A percentile compares a stretch with the other conserved stretches of the same genome.
These are phyloP conservation scores for Microtus oregoni DNA, from an alignment of 2,113 vertebrate species.

Conservation along the genomic window DNA sequence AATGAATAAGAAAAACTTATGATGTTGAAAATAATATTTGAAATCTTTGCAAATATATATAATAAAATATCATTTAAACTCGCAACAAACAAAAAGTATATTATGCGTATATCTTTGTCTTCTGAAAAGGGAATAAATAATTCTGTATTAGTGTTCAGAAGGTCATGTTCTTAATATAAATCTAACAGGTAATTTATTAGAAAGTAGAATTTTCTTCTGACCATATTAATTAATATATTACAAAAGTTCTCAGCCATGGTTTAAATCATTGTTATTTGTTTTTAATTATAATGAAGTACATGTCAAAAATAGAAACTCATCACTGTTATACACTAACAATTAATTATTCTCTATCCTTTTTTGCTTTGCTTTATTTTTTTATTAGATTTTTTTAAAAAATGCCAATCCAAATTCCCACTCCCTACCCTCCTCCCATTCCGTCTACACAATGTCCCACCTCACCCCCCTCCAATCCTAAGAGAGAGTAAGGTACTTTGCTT, in stretches of 20 bases:
- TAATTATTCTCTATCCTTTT: not conserved
- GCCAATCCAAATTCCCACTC: too few species aligned
- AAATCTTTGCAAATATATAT: not conserved
- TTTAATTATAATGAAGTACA: constrained; percentile 15
- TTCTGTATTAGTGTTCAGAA: not conserved
- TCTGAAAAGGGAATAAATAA: not conserved
- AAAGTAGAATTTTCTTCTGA: not conserved
- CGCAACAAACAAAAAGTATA: not conserved
- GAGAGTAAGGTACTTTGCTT: too few species aligned
- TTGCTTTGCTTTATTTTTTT: too few species aligned
- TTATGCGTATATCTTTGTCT: not conserved
- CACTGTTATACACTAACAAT: not conserved
- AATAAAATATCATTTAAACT: not conserved
- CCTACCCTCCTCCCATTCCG: too few species aligned
- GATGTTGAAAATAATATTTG: not conserved
- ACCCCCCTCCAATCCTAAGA: too few species aligned
- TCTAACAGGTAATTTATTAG: not conserved
- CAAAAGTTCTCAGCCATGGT: not conserved
- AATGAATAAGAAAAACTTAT: not conserved
- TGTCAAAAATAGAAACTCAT: constrained; percentile 23
- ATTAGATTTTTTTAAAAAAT: too few species aligned
- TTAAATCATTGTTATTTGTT: constrained; percentile 30
- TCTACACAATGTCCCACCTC: too few species aligned
- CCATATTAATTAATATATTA: not conserved
- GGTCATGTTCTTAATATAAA: not conserved